Evolutionary conservation across 2,888 invertebrate species (phyloP).

Genomic region (Papilio gigon): DNA sequence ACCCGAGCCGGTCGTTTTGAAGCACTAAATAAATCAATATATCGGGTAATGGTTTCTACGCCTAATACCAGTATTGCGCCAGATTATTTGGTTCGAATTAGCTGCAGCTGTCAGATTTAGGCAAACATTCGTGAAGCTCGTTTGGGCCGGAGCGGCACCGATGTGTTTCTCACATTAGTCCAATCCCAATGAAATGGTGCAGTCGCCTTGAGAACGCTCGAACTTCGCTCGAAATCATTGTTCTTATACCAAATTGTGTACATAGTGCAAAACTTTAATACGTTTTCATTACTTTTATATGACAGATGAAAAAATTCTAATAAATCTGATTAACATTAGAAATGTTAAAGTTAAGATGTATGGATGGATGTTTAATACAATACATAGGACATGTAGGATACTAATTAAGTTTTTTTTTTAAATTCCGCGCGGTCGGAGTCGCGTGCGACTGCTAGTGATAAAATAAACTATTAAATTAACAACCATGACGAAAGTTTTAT

Average conservation of each 20-base stretch:
- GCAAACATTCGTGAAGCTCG: slow-evolving; percentile 65
- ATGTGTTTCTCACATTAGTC: slow-evolving; percentile 74
- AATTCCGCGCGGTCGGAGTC: too few relatives aligned
- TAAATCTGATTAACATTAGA: too few relatives aligned
- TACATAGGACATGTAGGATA: too few relatives aligned
- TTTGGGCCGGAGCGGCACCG: slow-evolving; percentile 58
- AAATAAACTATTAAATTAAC: not conserved
- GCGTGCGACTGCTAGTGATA: too few relatives aligned
- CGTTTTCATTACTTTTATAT: too few relatives aligned
- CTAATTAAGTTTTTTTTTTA: too few relatives aligned
- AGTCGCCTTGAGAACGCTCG: slow-evolving; percentile 56
- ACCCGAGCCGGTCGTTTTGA: slow-evolving; percentile 22
- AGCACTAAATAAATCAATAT: slow-evolving; percentile 41
- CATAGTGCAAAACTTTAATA: not conserved
- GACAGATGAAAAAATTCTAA: too few relatives aligned
- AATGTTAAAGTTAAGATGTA: too few relatives aligned
- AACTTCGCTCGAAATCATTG: slow-evolving; percentile 44
- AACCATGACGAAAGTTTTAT: not conserved
- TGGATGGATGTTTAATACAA: too few relatives aligned
- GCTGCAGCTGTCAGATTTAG: slow-evolving; percentile 71
- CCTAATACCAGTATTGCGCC: slow-evolving; percentile 45
- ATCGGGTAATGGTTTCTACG: slow-evolving; percentile 39
- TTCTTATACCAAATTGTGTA: slow-evolving; percentile 30
- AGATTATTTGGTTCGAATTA: slow-evolving; percentile 57
- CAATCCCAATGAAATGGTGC: slow-evolving; percentile 67